These are phyloP conservation scores for Steromphala cineraria DNA, from an alignment of 2,888 invertebrate genomes.

Conservation along the genomic window DNA sequence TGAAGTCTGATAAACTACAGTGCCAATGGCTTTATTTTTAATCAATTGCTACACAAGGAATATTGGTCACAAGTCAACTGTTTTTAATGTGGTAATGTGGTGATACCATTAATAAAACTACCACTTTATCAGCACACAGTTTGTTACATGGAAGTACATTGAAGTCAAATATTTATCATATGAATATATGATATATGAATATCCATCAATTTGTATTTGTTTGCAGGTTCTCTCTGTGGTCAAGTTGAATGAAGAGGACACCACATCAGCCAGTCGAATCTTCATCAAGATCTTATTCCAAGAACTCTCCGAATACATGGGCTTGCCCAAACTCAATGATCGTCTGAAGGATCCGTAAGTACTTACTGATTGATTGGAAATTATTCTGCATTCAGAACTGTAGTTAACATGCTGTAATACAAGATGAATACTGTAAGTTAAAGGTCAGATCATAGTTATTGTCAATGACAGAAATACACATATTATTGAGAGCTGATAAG, in stretches of 20 bases:
- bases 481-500: no score
- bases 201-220: background rate
- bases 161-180: no score
- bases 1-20: no score
- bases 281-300: slow-evolving; percentile 97
- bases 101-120: no score
- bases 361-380: background rate
- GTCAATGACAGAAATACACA: no score
- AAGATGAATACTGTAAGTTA: background rate
- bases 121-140: no score
- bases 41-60: no score
- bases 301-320: slow-evolving; percentile 97
- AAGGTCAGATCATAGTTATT: background rate
- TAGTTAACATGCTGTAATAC: background rate
- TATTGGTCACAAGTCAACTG: no score
- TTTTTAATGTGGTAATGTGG: no score
- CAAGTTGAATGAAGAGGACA: slow-evolving; percentile 95
- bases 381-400: background rate
- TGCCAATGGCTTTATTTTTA: no score
- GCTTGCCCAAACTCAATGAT: slow-evolving; percentile 91
- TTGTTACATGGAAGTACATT: no score
- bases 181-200: no score
- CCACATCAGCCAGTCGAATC: slow-evolving; percentile 96
- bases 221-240: slow-evolving; percentile 87
- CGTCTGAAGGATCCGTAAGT: slow-evolving; percentile 92